Evolutionary conservation across 2,113 vertebrate genomes (phyloP), one percentile per base, ranked within the genome.

Genomic region (Festucalex cinctus): DNA sequence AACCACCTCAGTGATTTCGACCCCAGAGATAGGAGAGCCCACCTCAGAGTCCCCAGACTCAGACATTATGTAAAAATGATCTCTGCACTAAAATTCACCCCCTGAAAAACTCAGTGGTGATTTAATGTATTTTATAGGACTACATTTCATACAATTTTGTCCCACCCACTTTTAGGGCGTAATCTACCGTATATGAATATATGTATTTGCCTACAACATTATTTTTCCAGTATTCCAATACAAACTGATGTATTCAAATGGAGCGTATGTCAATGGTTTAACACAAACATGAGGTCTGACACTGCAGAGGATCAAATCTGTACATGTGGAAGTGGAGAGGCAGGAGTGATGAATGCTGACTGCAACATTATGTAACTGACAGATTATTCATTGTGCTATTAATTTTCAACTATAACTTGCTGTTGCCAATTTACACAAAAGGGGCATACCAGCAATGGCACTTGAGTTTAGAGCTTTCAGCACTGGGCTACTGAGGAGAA

Each of bases 361-460:
- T 81, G 71, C 83, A 88, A 86, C 84, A 76, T 86, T 83, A 83
- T 86, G 83, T 81, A 88, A 86, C 78, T 86, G 84, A 83, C 83
- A 75, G 76, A 85, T 88, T 83, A 84, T 88, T 85, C 81, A 85
- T 85, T 74, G 80, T 79, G 81, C 81, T 76, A 78, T 87, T 82
- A 75, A 62, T 87, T 87, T 87, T 87, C 85, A 86, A 81, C 85
- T 83, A 80, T 65, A 73, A 76, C 49, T 75, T 65, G 59, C 58
- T 2, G 71, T 80, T 86, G 88, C 88, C 85, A 89, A 87, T 79
- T 82, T 79, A 87, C 82, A 89, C 88, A 87, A 77, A 75, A 73
- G 74, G 75, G 51, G 77, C 82, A 85, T 82, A 82, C 85, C 82
- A 68, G 80, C 62, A 70, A 72, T 75, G 74, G 83, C 75, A 70